phyloP scores from a whole-genome alignment of 2,888 invertebrate species.

The Stramonita haemastoma region DNA sequence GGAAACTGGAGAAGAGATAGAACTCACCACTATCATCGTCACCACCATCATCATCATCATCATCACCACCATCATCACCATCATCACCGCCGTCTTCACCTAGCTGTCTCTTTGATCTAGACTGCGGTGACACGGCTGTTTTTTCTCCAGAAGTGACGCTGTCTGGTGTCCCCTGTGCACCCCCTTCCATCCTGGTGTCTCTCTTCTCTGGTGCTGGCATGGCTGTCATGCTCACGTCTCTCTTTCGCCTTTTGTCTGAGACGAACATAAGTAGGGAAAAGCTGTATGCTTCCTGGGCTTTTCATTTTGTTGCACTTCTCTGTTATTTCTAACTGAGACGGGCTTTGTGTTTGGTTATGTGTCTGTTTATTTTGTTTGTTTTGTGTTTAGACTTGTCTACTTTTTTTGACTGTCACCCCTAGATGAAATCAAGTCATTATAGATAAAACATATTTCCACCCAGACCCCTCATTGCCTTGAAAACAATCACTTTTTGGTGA shows the following conservation, averaged over 20 bases:
- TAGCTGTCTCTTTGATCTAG: background rate
- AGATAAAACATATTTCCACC: no score
- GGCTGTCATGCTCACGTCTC: background rate
- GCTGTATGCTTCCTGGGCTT: no score
- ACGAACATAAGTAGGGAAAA: no score
- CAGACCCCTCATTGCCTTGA: no score
- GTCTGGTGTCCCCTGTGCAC: background rate
- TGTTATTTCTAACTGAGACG: no score
- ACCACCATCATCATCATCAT: background rate
- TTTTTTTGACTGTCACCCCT: no score
- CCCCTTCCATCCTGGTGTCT: background rate
- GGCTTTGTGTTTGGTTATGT: no score
- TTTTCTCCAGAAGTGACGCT: background rate
- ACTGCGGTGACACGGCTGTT: background rate
- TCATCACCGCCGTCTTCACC: background rate
- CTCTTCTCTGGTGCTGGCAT: conserved; percentile 12
- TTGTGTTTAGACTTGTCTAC: no score
- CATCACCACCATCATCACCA: background rate
- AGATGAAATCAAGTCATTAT: no score
- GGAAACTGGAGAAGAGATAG: background rate
- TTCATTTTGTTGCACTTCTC: no score
- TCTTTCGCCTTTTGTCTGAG: background rate
- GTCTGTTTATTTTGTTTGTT: no score
- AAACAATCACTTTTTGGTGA: no score
- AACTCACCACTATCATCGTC: background rate